Base-by-base conservation (phyloP, 2,888 invertebrate genomes). In the Cosmopolites sordidus region DNA sequence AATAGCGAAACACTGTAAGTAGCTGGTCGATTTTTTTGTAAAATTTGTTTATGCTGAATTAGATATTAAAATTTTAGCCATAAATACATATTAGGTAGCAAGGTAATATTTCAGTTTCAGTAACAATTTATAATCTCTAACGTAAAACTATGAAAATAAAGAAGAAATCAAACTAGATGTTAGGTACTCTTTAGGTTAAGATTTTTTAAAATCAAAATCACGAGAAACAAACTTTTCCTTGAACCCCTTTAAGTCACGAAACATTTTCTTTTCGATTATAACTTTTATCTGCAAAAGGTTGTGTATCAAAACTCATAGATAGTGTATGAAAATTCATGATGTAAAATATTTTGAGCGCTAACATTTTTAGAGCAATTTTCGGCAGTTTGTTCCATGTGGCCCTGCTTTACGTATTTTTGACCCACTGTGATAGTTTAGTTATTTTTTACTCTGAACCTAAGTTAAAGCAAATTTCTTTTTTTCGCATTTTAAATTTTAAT, bases 401-500 rank as follows among this genome's bases (percentile, higher is more conserved):
- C 56, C 51, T 58, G 54, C 55, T 58, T 58, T 52, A 38, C 54
- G 51, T 48, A 58, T 54, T 58, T 53, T 58, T 17, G 54, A 51
- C 54, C 54, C 58, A 51, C 64, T 66, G 64, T 66, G 64, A 64
- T 64, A 65, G 57, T 54, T 54, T 58, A 56, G 58, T 61, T 57
- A 58, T 58, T 56, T 56, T 51, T 51, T 15, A 18, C 45, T 37
- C 22, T 41, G 37, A 52, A 48, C 43, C 48, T 48, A 53, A 48
- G 48, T 48, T 43, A 39, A 43, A 44, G 48, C 39, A 29, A 38
- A 43, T 48, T 40, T 44, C 39, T 53, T 44, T 47, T 16, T n/a
- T 12, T 33, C 33, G 33, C 12, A 11, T n/a, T 40, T 41, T 17
- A 44, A 43, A 43, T 33, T 45, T 51, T 45, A 37, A 45, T 43